Evolutionary conservation across 1,140 invertebrate species (phyloP).

Genomic region (Cotesia typhae): DNA sequence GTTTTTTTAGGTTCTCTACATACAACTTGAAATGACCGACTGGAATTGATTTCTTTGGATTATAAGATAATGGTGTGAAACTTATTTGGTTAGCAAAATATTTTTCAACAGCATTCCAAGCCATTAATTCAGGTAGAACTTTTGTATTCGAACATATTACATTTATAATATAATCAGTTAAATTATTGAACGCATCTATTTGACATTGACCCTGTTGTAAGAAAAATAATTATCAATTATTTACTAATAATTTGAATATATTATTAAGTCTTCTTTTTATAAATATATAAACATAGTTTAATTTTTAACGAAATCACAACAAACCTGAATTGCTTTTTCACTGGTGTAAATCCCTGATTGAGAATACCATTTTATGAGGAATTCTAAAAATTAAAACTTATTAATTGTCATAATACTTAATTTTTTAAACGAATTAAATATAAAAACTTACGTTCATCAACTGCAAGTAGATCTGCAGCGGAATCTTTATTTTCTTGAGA

Average conservation of each 20-base stretch:
- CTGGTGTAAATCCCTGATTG: conserved; percentile 42
- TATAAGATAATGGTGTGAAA: not conserved
- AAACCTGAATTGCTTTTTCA: conserved; percentile 40
- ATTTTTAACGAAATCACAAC: not conserved
- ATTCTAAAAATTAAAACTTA: conserved; percentile 35
- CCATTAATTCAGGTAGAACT: not conserved
- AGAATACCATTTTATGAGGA: conserved; percentile 39
- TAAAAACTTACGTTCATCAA: conserved; percentile 29
- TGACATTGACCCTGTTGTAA: conserved; percentile 39
- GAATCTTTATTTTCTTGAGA: not conserved
- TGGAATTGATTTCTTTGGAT: not conserved
- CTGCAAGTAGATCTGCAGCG: not conserved
- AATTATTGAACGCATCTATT: conserved; percentile 33
- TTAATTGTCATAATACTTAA: not conserved
- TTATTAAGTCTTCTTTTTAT: no score
- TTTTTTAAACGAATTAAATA: conserved; percentile 7
- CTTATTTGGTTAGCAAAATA: conserved; percentile 13
- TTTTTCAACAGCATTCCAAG: conserved; percentile 14
- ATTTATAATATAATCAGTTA: conserved; percentile 38
- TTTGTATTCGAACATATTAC: conserved; percentile 3
- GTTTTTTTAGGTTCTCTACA: no score
- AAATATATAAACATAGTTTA: no score
- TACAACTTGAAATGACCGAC: no score
- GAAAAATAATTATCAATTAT: conserved; percentile 24
- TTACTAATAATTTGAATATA: conserved; percentile 3